phyloP scores from a whole-genome alignment of 2,888 invertebrate species.

The Zhuqinia jingwanae region DNA sequence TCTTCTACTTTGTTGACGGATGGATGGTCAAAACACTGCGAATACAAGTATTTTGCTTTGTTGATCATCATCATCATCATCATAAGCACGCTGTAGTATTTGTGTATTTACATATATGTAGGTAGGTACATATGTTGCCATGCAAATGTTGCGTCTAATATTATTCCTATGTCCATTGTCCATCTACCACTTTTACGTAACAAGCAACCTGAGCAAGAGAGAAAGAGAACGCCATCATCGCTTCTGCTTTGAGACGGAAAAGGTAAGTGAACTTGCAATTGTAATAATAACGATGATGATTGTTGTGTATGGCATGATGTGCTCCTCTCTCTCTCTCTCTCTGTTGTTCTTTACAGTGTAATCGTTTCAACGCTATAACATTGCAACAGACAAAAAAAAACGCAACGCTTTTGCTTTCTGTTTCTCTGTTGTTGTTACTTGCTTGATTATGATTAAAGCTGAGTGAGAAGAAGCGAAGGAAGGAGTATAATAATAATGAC shows the following conservation, averaged over 20 bases:
- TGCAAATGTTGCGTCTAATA: not conserved
- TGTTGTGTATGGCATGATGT: constrained; percentile 32
- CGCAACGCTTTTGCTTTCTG: constrained; percentile 1
- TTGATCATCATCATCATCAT: not conserved
- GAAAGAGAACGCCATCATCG: not conserved
- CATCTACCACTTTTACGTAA: constrained; percentile 1
- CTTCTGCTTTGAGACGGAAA: constrained; percentile 21
- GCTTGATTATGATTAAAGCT: constrained; percentile 25
- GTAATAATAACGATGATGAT: constrained; percentile 25
- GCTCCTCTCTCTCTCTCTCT: too few relatives aligned
- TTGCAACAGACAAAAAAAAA: not conserved
- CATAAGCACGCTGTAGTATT: not conserved
- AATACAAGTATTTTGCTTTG: not conserved
- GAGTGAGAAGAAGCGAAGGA: not conserved
- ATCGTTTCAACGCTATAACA: too few relatives aligned
- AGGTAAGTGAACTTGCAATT: constrained; percentile 61
- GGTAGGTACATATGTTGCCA: not conserved
- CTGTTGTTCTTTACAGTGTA: constrained; percentile 39
- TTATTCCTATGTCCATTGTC: not conserved
- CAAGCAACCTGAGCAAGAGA: not conserved
- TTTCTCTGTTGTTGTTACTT: constrained; percentile 22
- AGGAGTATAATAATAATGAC: too few relatives aligned
- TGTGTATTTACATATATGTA: too few relatives aligned
- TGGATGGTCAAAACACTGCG: not conserved
- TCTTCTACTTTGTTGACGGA: not conserved